These are phyloP conservation scores for Lophius piscatorius DNA, from an alignment of 2,113 vertebrate species.

Conservation along the genomic window DNA sequence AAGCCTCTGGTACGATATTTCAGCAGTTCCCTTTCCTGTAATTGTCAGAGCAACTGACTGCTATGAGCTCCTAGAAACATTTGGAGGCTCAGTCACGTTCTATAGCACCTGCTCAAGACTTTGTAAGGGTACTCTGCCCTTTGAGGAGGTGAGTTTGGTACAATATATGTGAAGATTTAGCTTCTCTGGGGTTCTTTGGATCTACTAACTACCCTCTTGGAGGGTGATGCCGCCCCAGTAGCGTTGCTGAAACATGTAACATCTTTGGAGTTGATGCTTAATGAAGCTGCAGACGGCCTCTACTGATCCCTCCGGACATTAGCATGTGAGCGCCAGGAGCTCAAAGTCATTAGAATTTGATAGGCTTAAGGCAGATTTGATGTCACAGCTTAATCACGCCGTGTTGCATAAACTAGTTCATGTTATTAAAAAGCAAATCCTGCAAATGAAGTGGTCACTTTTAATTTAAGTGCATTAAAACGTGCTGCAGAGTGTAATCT, in stretches of 20 bases:
- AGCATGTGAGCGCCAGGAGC: neutral
- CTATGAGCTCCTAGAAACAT: neutral
- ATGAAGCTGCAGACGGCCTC: conserved; percentile 32
- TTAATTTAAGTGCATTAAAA: conserved; percentile 5
- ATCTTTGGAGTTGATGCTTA: conserved; percentile 36
- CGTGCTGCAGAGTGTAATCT: conserved; percentile 2
- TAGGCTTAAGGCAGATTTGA: conserved; percentile 21
- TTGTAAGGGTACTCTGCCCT: conserved; percentile 3
- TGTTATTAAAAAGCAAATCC: conserved; percentile 28
- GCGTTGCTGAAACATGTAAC: conserved; percentile 14
- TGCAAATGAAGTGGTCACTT: conserved; percentile 31
- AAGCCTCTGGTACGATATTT: too few species aligned
- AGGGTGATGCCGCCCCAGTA: conserved; percentile 9
- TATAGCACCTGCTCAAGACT: neutral
- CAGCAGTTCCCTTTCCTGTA: too few species aligned
- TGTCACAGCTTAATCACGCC: conserved; percentile 36
- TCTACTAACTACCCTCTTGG: conserved; percentile 15
- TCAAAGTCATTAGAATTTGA: conserved; percentile 20
- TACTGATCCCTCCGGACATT: conserved; percentile 39
- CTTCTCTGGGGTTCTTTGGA: conserved; percentile 11
- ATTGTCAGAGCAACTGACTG: too few species aligned
- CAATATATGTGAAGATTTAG: conserved; percentile 27
- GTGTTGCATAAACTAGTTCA: conserved; percentile 32
- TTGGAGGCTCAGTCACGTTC: neutral
- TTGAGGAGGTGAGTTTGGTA: conserved; percentile 1